Conservation (phyloP, 2,888 invertebrate genomes). For the Caenorhabditis sinica region DNA sequence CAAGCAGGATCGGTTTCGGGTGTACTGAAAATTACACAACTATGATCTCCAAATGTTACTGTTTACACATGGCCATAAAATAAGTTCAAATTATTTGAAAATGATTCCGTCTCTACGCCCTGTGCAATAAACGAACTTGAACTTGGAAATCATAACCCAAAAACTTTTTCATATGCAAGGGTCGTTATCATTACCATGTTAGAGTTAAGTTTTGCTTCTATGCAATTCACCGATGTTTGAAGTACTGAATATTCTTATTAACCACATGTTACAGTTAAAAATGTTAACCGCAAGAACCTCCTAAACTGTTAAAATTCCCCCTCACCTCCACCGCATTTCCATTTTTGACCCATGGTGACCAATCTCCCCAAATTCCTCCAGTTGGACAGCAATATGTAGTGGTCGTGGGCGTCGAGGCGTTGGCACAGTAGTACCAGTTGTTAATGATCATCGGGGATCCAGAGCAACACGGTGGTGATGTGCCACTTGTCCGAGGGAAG, state of each 20-base stretch:
- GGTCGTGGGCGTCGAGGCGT: neutral
- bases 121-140: too few species aligned
- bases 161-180: too few species aligned
- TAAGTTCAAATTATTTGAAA: too few species aligned
- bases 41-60: neutral
- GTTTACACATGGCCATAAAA: too few species aligned
- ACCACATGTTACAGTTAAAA: too few species aligned
- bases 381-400: constrained; percentile 41
- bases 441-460: constrained; percentile 23
- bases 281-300: neutral
- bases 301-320: neutral
- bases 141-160: too few species aligned
- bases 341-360: constrained; percentile 15
- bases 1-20: constrained; percentile 17
- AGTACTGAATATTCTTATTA: too few species aligned
- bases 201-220: too few species aligned
- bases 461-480: constrained; percentile 26
- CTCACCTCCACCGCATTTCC: constrained; percentile 12
- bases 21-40: constrained; percentile 3
- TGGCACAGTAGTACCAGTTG: constrained; percentile 53
- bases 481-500: constrained; percentile 30
- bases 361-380: constrained; percentile 44
- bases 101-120: too few species aligned
- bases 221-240: too few species aligned
- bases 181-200: too few species aligned